Conservation (phyloP, 2,113 vertebrate genomes). For the Thunnus maccoyii region DNA sequence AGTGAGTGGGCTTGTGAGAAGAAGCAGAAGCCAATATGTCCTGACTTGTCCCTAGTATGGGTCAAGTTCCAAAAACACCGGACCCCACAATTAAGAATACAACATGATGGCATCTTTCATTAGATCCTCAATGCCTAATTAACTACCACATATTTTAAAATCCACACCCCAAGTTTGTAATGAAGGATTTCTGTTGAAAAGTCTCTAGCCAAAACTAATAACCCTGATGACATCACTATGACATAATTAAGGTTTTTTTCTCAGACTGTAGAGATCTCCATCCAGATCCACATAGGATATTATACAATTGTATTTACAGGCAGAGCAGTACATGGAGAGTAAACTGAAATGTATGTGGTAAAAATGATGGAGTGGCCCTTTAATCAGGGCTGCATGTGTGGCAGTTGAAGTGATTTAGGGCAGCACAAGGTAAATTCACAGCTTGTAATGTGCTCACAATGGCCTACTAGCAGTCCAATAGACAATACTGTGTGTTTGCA, state of each 20-base stretch:
- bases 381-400: not conserved
- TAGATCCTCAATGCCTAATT: not conserved
- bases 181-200: not conserved
- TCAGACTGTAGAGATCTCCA: too few relatives aligned
- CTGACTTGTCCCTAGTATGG: not conserved
- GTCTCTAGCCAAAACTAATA: not conserved
- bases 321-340: too few relatives aligned
- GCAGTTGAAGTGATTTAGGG: not conserved
- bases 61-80: not conserved
- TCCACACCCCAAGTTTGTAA: too few relatives aligned
- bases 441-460: not conserved
- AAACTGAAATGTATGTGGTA: too few relatives aligned
- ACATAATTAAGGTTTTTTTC: too few relatives aligned
- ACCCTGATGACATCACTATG: too few relatives aligned
- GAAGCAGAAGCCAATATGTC: not conserved
- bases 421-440: not conserved
- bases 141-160: not conserved
- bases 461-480: not conserved
- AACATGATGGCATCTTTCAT: not conserved
- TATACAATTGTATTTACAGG: too few relatives aligned
- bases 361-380: too few relatives aligned
- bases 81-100: not conserved
- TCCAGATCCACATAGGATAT: too few relatives aligned
- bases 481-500: not conserved
- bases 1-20: too few relatives aligned